Conservation (phyloP, 2,797 vertebrate species). For the Sciaenops ocellatus region DNA sequence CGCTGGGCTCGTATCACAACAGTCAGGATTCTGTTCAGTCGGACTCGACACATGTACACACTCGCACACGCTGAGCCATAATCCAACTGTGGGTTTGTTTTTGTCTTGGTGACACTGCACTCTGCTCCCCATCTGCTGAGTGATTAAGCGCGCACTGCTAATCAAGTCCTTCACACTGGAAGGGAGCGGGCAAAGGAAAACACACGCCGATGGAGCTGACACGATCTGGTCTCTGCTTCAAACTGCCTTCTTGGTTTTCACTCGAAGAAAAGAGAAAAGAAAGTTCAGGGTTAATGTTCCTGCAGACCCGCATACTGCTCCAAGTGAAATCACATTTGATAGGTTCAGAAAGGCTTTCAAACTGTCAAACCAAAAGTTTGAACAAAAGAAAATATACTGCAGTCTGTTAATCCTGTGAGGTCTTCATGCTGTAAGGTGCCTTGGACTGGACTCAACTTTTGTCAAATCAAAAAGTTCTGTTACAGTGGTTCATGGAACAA, state of each 20-base stretch:
- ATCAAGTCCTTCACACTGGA: slow-evolving; percentile 63
- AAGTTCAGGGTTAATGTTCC: background rate
- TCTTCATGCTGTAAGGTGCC: background rate
- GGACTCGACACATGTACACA: slow-evolving; percentile 26
- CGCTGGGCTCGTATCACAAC: slow-evolving; percentile 24
- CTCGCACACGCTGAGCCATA: slow-evolving; percentile 27
- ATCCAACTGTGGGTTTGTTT: slow-evolving; percentile 72
- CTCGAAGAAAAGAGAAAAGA: background rate
- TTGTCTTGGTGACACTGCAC: slow-evolving; percentile 68
- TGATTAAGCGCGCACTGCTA: slow-evolving; percentile 75
- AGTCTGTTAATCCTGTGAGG: background rate
- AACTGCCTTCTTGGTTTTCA: slow-evolving; percentile 2
- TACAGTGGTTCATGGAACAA: background rate
- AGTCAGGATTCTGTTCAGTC: slow-evolving; percentile 40
- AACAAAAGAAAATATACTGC: background rate
- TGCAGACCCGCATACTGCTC: background rate
- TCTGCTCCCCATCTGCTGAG: slow-evolving; percentile 73
- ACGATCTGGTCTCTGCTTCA: background rate
- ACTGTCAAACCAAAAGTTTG: slow-evolving; percentile 4
- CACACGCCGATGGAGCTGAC: slow-evolving; percentile 8
- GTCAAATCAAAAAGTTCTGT: background rate
- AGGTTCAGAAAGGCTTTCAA: slow-evolving; percentile 11
- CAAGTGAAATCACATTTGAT: background rate
- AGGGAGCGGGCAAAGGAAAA: slow-evolving; percentile 40
- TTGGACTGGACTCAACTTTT: background rate